phyloP scores from a whole-genome alignment of 2,113 vertebrate species.

The Lates calcarifer region DNA sequence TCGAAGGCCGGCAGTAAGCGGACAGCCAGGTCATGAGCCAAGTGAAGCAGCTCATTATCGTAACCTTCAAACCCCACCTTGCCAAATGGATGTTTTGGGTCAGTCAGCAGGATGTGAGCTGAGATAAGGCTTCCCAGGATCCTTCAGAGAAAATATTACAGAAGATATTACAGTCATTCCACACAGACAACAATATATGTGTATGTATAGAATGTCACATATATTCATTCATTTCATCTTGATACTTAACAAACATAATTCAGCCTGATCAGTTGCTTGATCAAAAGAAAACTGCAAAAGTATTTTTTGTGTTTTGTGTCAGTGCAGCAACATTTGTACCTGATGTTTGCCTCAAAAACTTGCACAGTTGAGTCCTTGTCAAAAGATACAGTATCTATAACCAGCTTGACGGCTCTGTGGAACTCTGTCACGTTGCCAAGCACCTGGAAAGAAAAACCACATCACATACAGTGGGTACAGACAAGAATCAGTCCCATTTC shows the following conservation, averaged over 20 bases:
- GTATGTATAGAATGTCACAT: not conserved
- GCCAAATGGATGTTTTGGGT: conserved; percentile 94
- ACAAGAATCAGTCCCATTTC: no score
- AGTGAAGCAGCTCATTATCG: conserved; percentile 93
- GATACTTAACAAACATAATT: not conserved
- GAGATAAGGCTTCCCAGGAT: conserved; percentile 97
- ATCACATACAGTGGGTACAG: not conserved
- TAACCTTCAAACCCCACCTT: conserved; percentile 92
- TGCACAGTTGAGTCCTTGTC: conserved; percentile 99
- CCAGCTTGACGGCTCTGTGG: conserved; percentile 94
- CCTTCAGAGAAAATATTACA: conserved; percentile 80
- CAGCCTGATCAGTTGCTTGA: not conserved
- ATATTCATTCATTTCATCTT: not conserved
- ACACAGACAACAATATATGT: not conserved
- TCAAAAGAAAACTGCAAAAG: not conserved
- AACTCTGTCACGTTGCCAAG: conserved; percentile 98
- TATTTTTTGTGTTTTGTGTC: not conserved
- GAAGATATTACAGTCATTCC: not conserved
- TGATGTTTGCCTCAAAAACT: conserved; percentile 98
- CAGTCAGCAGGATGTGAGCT: conserved; percentile 96
- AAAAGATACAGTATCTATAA: conserved; percentile 97
- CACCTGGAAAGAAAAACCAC: conserved; percentile 83
- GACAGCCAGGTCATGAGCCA: conserved; percentile 96
- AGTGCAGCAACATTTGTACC: conserved; percentile 81
- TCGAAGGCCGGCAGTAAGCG: conserved; percentile 97